Conservation (phyloP, 2,888 invertebrate species). For the Agrypnus murinus region DNA sequence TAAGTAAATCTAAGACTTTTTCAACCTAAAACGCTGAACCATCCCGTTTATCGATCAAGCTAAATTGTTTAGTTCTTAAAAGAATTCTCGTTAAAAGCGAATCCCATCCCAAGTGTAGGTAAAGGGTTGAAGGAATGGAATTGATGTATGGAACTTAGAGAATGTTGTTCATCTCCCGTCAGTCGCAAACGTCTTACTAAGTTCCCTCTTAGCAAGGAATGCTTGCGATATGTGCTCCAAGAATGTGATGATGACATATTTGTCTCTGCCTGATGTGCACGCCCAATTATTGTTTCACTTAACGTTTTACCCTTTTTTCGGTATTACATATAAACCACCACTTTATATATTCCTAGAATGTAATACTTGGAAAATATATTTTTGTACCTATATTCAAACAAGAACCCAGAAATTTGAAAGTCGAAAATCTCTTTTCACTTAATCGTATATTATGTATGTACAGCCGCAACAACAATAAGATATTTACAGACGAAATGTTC, state of each 20-base stretch:
- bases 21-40: too few relatives aligned
- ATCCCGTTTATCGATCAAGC: too few relatives aligned
- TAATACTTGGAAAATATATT: too few relatives aligned
- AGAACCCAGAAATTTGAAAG: slow-evolving; percentile 19
- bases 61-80: too few relatives aligned
- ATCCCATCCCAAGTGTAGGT: slow-evolving; percentile 49
- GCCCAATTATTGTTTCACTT: slow-evolving; percentile 52
- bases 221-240: slow-evolving; percentile 65
- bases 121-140: slow-evolving; percentile 67
- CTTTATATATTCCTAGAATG: too few relatives aligned
- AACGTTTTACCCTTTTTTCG: neutral
- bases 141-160: slow-evolving; percentile 69
- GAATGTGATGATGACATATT: slow-evolving; percentile 70
- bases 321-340: too few relatives aligned
- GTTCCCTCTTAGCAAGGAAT: slow-evolving; percentile 64
- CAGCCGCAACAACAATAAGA: slow-evolving; percentile 52
- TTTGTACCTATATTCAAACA: too few relatives aligned
- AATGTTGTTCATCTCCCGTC: slow-evolving; percentile 68
- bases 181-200: slow-evolving; percentile 69
- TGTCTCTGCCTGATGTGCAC: slow-evolving; percentile 63
- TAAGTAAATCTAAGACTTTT: too few relatives aligned
- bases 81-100: neutral
- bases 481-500: slow-evolving; percentile 55
- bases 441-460: slow-evolving; percentile 26
- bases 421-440: slow-evolving; percentile 20